Evolutionary conservation across 1,140 invertebrate species (phyloP).

Genomic region (Magallana gigas): DNA sequence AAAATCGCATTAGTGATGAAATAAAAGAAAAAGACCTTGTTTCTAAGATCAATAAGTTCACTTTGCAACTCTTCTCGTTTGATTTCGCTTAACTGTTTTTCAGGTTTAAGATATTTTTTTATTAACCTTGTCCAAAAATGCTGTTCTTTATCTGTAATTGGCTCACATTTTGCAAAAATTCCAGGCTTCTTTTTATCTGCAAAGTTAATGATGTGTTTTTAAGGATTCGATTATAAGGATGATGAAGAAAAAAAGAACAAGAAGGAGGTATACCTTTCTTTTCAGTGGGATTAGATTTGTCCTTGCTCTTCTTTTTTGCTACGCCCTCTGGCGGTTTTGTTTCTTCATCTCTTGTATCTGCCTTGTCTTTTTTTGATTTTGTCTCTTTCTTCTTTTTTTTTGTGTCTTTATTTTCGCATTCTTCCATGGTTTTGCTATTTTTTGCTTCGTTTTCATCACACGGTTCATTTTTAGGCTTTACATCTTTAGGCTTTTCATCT

Average conservation of each 20-base stretch:
- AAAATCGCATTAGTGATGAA: conserved; percentile 64
- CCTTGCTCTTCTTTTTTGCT: not conserved
- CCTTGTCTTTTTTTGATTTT: too few relatives aligned
- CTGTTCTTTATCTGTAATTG: conserved; percentile 35
- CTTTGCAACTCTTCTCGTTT: conserved; percentile 29
- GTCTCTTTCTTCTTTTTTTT: too few relatives aligned
- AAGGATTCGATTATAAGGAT: too few relatives aligned
- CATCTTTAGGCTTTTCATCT: not conserved
- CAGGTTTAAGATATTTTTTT: conserved; percentile 45
- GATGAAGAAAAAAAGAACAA: too few relatives aligned
- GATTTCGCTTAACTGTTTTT: not conserved
- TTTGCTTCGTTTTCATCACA: not conserved
- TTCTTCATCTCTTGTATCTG: too few relatives aligned
- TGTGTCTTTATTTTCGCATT: too few relatives aligned
- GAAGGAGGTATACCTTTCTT: too few relatives aligned
- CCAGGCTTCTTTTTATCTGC: not conserved
- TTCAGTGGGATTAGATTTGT: not conserved
- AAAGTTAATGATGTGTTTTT: too few relatives aligned
- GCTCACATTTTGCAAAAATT: not conserved
- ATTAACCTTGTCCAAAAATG: conserved; percentile 48
- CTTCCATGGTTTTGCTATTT: too few relatives aligned
- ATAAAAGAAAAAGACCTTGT: conserved; percentile 84
- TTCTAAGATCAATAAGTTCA: conserved; percentile 90
- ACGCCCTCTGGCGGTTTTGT: too few relatives aligned
- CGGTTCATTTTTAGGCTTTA: not conserved